These are phyloP conservation scores for Limnephilus auricula DNA, from an alignment of 2,888 invertebrate genomes.

Conservation along the genomic window DNA sequence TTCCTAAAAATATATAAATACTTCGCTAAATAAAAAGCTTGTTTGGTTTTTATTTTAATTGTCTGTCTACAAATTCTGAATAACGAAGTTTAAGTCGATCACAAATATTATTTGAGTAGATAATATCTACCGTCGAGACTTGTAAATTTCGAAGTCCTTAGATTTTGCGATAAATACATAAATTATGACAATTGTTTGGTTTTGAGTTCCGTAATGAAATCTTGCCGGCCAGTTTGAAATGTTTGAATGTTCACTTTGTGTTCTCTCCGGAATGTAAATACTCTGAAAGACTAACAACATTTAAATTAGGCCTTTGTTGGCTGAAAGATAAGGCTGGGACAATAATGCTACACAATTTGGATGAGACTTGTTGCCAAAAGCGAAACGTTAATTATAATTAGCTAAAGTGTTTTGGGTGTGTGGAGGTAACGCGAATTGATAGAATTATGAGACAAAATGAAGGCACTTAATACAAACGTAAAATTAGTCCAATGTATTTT, in stretches of 20 bases:
- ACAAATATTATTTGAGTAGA: no score
- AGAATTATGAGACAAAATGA: neutral
- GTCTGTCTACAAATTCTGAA: no score
- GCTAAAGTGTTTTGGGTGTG: conserved; percentile 53
- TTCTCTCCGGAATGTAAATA: conserved; percentile 22
- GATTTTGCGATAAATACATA: neutral
- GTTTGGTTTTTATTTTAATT: no score
- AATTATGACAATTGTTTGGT: neutral
- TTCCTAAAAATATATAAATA: no score
- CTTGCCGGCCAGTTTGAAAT: neutral
- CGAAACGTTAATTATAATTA: conserved; percentile 61
- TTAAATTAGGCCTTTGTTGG: conserved; percentile 41
- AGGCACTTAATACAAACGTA: neutral
- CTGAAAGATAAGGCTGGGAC: conserved; percentile 20
- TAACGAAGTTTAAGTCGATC: no score
- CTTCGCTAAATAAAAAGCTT: no score
- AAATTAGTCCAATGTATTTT: neutral
- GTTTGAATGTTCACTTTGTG: conserved; percentile 12
- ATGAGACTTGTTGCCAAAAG: conserved; percentile 59
- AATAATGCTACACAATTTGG: conserved; percentile 26
- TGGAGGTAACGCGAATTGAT: conserved; percentile 6
- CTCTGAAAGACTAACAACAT: conserved; percentile 10
- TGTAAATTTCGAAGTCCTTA: neutral
- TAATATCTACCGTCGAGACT: no score
- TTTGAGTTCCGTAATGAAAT: neutral